These are phyloP conservation scores for Rhinopithecus roxellana DNA, from an alignment of 2,113 vertebrate genomes.

Conservation along the genomic window DNA sequence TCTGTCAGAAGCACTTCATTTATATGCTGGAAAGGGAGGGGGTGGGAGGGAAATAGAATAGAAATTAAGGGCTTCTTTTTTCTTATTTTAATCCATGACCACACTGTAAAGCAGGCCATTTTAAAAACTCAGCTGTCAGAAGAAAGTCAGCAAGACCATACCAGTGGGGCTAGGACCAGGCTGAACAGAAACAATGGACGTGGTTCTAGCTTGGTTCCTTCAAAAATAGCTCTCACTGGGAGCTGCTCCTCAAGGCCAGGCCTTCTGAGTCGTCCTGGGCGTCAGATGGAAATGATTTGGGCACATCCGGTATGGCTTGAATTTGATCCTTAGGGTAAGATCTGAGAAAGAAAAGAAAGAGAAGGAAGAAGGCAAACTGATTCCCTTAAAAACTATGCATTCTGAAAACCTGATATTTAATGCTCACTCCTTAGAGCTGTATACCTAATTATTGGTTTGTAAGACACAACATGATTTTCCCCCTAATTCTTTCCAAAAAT, in stretches of 20 bases:
- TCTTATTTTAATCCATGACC: background rate
- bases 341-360: slow-evolving; percentile 54
- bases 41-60: background rate
- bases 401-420: slow-evolving; percentile 69
- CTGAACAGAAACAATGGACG: slow-evolving; percentile 29
- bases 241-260: slow-evolving; percentile 68
- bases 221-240: slow-evolving; percentile 70
- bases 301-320: slow-evolving; percentile 74
- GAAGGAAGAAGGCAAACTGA: background rate
- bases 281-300: slow-evolving; percentile 82
- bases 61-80: background rate
- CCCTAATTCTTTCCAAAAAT: slow-evolving; percentile 86
- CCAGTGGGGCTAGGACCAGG: background rate
- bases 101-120: slow-evolving; percentile 1
- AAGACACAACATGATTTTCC: slow-evolving; percentile 83
- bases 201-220: slow-evolving; percentile 45
- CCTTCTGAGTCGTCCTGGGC: slow-evolving; percentile 67
- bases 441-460: slow-evolving; percentile 77
- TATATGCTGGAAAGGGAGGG: background rate
- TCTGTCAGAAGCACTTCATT: background rate
- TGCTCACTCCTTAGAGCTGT: slow-evolving; percentile 70
- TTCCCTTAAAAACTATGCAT: slow-evolving; percentile 71
- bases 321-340: slow-evolving; percentile 79
- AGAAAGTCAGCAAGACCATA: background rate
- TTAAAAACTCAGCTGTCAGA: background rate